Evolutionary conservation across 2,888 invertebrate genomes (phyloP).

Genomic region (Morinoia aosen): DNA sequence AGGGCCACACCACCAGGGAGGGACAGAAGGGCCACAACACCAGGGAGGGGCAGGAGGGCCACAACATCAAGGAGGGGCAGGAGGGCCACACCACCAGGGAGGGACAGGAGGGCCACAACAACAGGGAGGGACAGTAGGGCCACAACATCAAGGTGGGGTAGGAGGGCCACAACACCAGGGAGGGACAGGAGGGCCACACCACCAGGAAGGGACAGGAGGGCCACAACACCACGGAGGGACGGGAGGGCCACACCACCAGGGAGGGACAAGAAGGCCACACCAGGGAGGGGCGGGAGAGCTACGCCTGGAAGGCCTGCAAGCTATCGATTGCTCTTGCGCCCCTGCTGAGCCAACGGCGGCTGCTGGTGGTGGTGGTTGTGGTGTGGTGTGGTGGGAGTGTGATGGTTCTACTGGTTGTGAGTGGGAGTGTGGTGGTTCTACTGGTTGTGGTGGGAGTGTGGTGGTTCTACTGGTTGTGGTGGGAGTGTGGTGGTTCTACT

Average conservation of each 20-base stretch:
- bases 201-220: background rate
- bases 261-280: background rate
- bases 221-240: background rate
- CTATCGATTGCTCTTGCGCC: conserved; percentile 27
- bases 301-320: background rate
- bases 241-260: background rate
- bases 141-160: background rate
- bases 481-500: background rate
- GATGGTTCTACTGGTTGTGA: background rate
- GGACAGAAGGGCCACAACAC: background rate
- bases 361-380: conserved; percentile 21
- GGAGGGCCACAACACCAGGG: background rate
- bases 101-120: background rate
- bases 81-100: background rate
- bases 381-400: background rate
- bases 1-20: background rate
- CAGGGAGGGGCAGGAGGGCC: background rate
- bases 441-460: background rate
- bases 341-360: background rate
- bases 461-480: conserved; percentile 5
- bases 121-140: background rate
- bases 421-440: background rate
- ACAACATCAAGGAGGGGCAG: background rate
- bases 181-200: background rate
- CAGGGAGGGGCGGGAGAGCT: background rate